These are phyloP conservation scores for Lithosia quadra DNA, from an alignment of 2,888 invertebrate species.

Conservation along the genomic window DNA sequence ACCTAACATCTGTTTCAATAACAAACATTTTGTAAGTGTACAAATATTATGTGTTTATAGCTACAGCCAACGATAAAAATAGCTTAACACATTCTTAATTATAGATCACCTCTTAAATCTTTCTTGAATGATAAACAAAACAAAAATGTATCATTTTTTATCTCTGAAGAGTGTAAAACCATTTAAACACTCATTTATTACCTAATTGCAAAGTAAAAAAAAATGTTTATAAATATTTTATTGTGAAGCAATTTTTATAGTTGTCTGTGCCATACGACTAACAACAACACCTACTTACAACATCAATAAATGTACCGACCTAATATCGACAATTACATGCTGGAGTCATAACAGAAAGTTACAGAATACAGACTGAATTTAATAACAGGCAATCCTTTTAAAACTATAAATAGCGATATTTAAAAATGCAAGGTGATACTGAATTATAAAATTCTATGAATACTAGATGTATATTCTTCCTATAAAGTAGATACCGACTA, in stretches of 20 bases:
- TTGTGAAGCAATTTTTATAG: not conserved
- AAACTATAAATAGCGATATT: constrained; percentile 7
- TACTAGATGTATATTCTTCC: not conserved
- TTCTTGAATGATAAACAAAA: not conserved
- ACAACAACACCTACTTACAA: constrained; percentile 29
- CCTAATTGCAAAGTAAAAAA: too few relatives aligned
- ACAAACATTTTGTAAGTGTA: constrained; percentile 31
- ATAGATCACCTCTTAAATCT: not conserved
- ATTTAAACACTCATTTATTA: too few relatives aligned
- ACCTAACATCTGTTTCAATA: constrained; percentile 28
- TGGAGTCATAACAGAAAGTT: constrained; percentile 27
- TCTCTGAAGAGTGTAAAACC: too few relatives aligned
- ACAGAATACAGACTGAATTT: constrained; percentile 21
- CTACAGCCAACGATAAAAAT: not conserved
- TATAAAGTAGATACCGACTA: not conserved
- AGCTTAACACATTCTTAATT: too few relatives aligned
- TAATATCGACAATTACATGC: constrained; percentile 35
- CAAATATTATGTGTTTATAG: constrained; percentile 18
- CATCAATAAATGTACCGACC: constrained; percentile 28
- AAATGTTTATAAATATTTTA: too few relatives aligned
- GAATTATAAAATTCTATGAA: constrained; percentile 33
- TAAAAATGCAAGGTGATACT: constrained; percentile 49
- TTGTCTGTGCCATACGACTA: not conserved
- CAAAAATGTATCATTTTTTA: not conserved
- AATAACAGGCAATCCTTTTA: constrained; percentile 30